These are phyloP conservation scores for Caenorhabditis sp. DNA, from an alignment of 2,888 invertebrate genomes.

Conservation along the genomic window DNA sequence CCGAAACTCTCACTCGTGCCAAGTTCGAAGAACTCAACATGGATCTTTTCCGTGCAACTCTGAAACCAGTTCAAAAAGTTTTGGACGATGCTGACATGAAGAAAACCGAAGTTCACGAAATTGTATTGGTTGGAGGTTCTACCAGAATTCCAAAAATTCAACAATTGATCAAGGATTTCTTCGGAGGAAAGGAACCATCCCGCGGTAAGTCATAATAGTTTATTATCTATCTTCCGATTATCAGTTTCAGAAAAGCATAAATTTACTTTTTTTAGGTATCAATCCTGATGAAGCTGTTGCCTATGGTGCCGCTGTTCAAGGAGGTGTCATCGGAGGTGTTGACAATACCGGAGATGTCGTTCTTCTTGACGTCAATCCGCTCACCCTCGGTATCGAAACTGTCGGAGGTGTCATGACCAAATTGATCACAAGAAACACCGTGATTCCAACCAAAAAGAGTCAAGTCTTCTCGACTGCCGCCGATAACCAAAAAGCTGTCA, in stretches of 20 bases:
- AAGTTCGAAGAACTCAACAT: slow-evolving; percentile 79
- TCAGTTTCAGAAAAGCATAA: neutral
- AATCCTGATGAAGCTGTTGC: slow-evolving; percentile 99
- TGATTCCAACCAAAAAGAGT: slow-evolving; percentile 97
- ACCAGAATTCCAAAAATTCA: slow-evolving; percentile 98
- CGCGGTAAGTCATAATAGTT: slow-evolving; percentile 74
- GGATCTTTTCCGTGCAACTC: slow-evolving; percentile 81
- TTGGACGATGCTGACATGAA: slow-evolving; percentile 98
- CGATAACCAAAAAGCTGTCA: slow-evolving; percentile 97
- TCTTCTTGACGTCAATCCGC: slow-evolving; percentile 93
- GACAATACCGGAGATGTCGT: slow-evolving; percentile 86
- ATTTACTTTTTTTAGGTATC: slow-evolving; percentile 27
- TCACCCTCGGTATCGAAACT: slow-evolving; percentile 98
- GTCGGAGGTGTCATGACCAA: slow-evolving; percentile 99
- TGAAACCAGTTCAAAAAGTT: slow-evolving; percentile 91
- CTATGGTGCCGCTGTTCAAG: slow-evolving; percentile 97
- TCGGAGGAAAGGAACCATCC: slow-evolving; percentile 96
- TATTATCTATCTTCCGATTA: neutral
- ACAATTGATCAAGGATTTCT: slow-evolving; percentile 78
- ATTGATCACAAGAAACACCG: slow-evolving; percentile 94
- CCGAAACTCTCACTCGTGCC: slow-evolving; percentile 94
- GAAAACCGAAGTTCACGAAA: slow-evolving; percentile 97
- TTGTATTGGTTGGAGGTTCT: slow-evolving; percentile 97
- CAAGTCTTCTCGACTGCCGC: slow-evolving; percentile 99
- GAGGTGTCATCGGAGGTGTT: slow-evolving; percentile 95